A percentile compares a stretch with the other conserved stretches of the same genome.
phyloP scores from a whole-genome alignment of 2,888 invertebrate species.

The Formica aserva region DNA sequence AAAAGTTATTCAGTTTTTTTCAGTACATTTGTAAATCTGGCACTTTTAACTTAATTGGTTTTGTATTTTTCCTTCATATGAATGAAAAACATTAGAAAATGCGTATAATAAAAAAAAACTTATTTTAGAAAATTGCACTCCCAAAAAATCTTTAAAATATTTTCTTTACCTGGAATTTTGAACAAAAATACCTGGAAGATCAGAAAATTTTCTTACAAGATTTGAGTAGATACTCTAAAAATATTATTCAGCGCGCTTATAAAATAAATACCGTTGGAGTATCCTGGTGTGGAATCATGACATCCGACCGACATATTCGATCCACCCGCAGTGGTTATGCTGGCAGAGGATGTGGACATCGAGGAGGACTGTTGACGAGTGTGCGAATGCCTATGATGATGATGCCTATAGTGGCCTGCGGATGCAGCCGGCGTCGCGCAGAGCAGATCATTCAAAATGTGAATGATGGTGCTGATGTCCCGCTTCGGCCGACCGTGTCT shows the following conservation, averaged over 20 bases:
- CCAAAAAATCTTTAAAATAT: no score
- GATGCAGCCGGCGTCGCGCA: slow-evolving; percentile 92
- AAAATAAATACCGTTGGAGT: slow-evolving; percentile 76
- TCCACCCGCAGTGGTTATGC: slow-evolving; percentile 58
- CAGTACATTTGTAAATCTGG: no score
- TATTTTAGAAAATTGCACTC: no score
- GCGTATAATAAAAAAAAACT: no score
- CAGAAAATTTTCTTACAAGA: no score
- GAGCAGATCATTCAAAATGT: slow-evolving; percentile 97
- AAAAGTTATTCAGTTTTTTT: no score
- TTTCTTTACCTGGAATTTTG: no score
- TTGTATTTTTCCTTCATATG: no score
- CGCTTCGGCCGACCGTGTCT: slow-evolving; percentile 95
- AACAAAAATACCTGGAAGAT: no score
- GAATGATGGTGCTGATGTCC: slow-evolving; percentile 97
- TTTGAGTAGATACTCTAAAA: background rate
- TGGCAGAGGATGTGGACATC: slow-evolving; percentile 63
- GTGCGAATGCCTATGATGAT: slow-evolving; percentile 82
- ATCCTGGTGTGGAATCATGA: slow-evolving; percentile 74
- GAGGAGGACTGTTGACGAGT: slow-evolving; percentile 79
- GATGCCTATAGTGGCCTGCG: slow-evolving; percentile 82
- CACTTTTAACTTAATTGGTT: no score
- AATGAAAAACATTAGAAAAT: no score
- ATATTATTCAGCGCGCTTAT: background rate
- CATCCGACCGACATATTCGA: slow-evolving; percentile 63